Conservation (phyloP, 2,888 invertebrate genomes). For the Acrobasis consociella region DNA sequence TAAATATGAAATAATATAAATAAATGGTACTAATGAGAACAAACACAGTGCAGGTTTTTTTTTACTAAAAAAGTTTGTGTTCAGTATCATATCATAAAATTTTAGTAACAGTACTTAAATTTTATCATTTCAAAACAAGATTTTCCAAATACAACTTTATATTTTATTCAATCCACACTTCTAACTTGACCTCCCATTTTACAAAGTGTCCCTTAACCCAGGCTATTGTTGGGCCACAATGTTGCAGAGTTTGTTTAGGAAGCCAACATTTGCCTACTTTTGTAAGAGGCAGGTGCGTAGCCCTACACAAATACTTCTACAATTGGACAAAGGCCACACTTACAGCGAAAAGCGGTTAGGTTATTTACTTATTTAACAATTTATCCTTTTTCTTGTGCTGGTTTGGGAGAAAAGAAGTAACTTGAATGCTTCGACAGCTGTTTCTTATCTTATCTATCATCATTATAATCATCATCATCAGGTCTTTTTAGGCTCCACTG, state of each 20-base stretch:
- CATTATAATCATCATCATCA: too few relatives aligned
- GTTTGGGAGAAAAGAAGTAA: background rate
- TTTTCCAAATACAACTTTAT: background rate
- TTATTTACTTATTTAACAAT: too few relatives aligned
- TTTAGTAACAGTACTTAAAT: too few relatives aligned
- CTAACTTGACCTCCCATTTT: constrained; percentile 9
- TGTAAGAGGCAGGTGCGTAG: constrained; percentile 50
- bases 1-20: too few relatives aligned
- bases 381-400: background rate
- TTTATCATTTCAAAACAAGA: too few relatives aligned
- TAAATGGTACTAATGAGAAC: too few relatives aligned
- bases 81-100: too few relatives aligned
- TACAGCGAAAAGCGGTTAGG: constrained; percentile 9
- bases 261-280: constrained; percentile 46
- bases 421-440: too few relatives aligned
- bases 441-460: too few relatives aligned
- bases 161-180: background rate
- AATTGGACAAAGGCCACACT: constrained; percentile 26
- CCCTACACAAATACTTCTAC: constrained; percentile 50
- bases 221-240: constrained; percentile 27
- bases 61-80: too few relatives aligned
- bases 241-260: constrained; percentile 36
- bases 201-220: constrained; percentile 15
- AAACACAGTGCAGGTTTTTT: too few relatives aligned
- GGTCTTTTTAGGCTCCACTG: too few relatives aligned